Conservation (phyloP, 2,797 vertebrate genomes). For the Aselliscus stoliczkanus region DNA sequence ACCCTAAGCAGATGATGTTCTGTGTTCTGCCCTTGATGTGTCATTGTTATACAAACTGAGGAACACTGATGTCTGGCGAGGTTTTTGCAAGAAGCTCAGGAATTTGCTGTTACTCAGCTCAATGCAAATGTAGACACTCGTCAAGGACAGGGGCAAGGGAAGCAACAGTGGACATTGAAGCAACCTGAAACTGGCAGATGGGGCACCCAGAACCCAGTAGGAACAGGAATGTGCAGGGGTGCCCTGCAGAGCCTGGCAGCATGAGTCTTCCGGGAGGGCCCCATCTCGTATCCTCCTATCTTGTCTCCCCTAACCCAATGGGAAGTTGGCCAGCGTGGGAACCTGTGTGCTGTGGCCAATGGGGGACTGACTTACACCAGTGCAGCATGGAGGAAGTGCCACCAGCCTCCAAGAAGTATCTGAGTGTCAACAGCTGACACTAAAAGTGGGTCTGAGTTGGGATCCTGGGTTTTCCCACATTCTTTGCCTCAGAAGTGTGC, state of each 20-base stretch:
- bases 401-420: constrained; percentile 18
- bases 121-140: too few relatives aligned
- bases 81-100: background rate
- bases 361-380: background rate
- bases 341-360: background rate
- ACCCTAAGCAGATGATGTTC: background rate
- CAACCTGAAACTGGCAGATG: background rate
- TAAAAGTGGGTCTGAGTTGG: background rate
- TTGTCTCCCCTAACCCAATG: background rate
- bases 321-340: background rate
- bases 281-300: background rate
- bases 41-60: background rate
- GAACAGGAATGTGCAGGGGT: background rate
- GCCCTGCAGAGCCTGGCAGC: background rate
- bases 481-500: background rate
- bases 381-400: background rate
- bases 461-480: background rate
- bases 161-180: background rate
- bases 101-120: background rate
- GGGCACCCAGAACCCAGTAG: background rate
- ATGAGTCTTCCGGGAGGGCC: too few relatives aligned
- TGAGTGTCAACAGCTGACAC: background rate
- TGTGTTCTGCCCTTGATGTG: background rate
- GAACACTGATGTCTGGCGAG: background rate
- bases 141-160: background rate